Evolutionary conservation across 2,797 vertebrate genomes (phyloP).

Genomic region (Sarcophilus harrisii): DNA sequence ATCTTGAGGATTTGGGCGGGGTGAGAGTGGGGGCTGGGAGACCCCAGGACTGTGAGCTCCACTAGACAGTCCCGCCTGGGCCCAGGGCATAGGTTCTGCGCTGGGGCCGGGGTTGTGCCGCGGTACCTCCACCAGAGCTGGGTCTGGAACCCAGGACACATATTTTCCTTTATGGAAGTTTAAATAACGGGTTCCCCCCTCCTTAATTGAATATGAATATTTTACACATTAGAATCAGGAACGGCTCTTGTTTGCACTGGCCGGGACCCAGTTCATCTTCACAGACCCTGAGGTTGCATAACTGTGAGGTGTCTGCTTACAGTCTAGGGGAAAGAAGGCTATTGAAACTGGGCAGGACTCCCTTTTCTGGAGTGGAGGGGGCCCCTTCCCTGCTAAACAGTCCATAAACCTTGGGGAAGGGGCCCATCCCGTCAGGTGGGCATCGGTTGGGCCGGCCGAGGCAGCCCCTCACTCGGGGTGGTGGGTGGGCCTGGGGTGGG

Average conservation of each 20-base stretch:
- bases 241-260: slow-evolving; percentile 86
- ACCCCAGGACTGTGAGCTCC: neutral
- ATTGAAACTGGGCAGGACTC: slow-evolving; percentile 78
- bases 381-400: neutral
- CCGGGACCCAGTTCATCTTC: slow-evolving; percentile 77
- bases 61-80: neutral
- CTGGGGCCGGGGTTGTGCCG: neutral
- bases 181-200: slow-evolving; percentile 60
- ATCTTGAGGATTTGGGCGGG: neutral
- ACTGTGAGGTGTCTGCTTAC: slow-evolving; percentile 85
- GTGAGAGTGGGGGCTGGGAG: neutral
- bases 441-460: neutral
- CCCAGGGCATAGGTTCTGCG: neutral
- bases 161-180: slow-evolving; percentile 72
- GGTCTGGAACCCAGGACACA: slow-evolving; percentile 65
- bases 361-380: neutral
- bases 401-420: neutral
- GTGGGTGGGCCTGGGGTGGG: neutral
- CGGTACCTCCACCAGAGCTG: slow-evolving; percentile 51
- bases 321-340: slow-evolving; percentile 79
- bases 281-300: slow-evolving; percentile 81
- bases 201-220: slow-evolving; percentile 78
- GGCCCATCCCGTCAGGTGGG: neutral
- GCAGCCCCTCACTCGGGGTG: neutral
- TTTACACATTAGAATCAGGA: slow-evolving; percentile 81